These are phyloP conservation scores for human DNA, from an alignment of 2,113 vertebrate species.

Conservation along the genomic window DNA sequence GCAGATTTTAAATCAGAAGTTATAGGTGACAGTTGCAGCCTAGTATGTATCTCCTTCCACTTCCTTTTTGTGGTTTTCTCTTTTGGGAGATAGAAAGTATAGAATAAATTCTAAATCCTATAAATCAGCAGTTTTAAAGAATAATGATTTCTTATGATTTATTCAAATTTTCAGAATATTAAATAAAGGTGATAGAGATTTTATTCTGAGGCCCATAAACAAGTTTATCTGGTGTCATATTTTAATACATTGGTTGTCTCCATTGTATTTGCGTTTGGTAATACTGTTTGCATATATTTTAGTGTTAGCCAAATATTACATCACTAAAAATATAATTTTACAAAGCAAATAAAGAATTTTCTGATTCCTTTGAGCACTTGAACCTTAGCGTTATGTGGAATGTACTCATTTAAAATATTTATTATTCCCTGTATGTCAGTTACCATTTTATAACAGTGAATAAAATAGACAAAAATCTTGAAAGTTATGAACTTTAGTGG, in stretches of 20 bases:
- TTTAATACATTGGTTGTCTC: background rate
- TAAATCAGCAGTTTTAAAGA: background rate
- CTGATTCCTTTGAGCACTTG: background rate
- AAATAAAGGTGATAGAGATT: background rate
- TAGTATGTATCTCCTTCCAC: background rate
- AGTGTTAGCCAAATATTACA: background rate
- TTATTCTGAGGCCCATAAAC: background rate
- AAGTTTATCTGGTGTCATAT: background rate
- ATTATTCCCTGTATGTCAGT: background rate
- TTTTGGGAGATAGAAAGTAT: background rate
- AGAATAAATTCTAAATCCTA: background rate
- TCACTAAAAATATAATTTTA: background rate
- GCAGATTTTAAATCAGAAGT: background rate
- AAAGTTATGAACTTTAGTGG: background rate
- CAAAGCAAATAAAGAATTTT: background rate
- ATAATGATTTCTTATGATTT: background rate
- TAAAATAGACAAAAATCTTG: slow-evolving; percentile 6
- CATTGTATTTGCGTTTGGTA: background rate
- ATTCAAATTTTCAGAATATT: background rate
- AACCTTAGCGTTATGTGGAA: background rate
- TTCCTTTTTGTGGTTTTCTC: slow-evolving; percentile 42
- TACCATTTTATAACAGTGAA: background rate
- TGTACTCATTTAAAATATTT: background rate
- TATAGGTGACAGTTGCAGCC: background rate
- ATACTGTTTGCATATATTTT: background rate